Percentiles rank a stretch among this genome's conserved stretches.
phyloP scores from a whole-genome alignment of 2,888 invertebrate genomes.

The Neuroscelio doddi region DNA sequence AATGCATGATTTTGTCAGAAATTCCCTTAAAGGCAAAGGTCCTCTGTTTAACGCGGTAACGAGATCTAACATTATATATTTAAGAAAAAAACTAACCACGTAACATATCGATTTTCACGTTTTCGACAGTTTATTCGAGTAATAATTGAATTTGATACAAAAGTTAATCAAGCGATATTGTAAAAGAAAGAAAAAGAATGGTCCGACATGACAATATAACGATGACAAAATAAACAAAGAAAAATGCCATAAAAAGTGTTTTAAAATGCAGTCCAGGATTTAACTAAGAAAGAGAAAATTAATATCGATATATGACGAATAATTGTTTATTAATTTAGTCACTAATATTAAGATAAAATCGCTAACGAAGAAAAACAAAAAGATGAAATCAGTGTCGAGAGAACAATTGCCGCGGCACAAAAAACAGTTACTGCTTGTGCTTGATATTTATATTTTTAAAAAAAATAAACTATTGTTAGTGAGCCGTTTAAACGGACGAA shows the following conservation, averaged over 20 bases:
- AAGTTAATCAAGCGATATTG: too few species aligned
- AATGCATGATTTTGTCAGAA: too few species aligned
- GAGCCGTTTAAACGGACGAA: constrained; percentile 20
- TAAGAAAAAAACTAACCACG: background rate
- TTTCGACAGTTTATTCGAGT: constrained; percentile 14
- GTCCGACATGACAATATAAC: constrained; percentile 36
- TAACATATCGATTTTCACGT: constrained; percentile 36
- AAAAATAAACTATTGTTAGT: constrained; percentile 47
- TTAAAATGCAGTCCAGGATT: constrained; percentile 55
- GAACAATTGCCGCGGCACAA: constrained; percentile 24
- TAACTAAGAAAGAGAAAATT: constrained; percentile 60
- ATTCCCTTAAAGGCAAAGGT: too few species aligned
- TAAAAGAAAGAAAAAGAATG: constrained; percentile 4
- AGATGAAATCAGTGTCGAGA: constrained; percentile 19
- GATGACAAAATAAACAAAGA: constrained; percentile 19
- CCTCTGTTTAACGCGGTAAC: background rate
- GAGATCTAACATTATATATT: background rate
- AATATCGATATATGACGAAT: constrained; percentile 50
- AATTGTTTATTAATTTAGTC: constrained; percentile 60
- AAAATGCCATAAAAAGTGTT: constrained; percentile 27
- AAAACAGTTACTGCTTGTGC: constrained; percentile 61
- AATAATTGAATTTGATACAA: constrained; percentile 7
- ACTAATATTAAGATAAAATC: constrained; percentile 64
- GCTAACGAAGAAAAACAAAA: constrained; percentile 30
- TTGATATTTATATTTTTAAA: constrained; percentile 69